A percentile compares a stretch with the other conserved stretches of the same genome.
phyloP scores from a whole-genome alignment of 2,888 invertebrate species.

The Chaetoderma sp. region DNA sequence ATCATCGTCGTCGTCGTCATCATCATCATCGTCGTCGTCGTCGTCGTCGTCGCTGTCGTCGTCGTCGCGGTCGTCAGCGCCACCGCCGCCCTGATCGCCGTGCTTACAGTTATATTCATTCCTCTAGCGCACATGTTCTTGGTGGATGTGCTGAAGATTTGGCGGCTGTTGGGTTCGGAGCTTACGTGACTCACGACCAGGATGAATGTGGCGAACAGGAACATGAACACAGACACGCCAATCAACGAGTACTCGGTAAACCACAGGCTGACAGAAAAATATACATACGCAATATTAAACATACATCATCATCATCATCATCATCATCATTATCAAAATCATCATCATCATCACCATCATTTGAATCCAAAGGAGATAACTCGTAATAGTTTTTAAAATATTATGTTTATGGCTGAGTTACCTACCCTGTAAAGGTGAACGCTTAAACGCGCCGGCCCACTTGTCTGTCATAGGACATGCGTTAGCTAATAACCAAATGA shows the following conservation, averaged over 20 bases:
- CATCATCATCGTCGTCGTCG: not conserved
- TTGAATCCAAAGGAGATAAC: no score
- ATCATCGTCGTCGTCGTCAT: not conserved
- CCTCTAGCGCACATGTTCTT: slow-evolving; percentile 62
- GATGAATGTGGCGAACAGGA: slow-evolving; percentile 57
- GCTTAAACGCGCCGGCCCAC: no score
- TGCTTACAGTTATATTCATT: slow-evolving; percentile 62
- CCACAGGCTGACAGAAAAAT: slow-evolving; percentile 50
- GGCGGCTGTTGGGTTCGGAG: slow-evolving; percentile 59
- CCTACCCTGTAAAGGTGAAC: no score
- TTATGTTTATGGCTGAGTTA: no score
- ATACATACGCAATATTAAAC: not conserved
- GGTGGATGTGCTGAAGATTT: slow-evolving; percentile 57
- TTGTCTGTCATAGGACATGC: no score
- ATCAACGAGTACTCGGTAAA: slow-evolving; percentile 58
- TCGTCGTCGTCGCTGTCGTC: not conserved
- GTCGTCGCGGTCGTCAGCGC: no score
- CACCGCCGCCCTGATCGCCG: no score
- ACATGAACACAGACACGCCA: slow-evolving; percentile 62
- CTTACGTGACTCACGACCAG: slow-evolving; percentile 55
- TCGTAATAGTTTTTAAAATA: no score
- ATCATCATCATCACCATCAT: no score
- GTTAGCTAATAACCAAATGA: no score
- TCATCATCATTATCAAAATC: no score
- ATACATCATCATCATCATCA: no score